These are phyloP conservation scores for Melipona beecheii DNA, from an alignment of 2,888 invertebrate species.

Conservation along the genomic window DNA sequence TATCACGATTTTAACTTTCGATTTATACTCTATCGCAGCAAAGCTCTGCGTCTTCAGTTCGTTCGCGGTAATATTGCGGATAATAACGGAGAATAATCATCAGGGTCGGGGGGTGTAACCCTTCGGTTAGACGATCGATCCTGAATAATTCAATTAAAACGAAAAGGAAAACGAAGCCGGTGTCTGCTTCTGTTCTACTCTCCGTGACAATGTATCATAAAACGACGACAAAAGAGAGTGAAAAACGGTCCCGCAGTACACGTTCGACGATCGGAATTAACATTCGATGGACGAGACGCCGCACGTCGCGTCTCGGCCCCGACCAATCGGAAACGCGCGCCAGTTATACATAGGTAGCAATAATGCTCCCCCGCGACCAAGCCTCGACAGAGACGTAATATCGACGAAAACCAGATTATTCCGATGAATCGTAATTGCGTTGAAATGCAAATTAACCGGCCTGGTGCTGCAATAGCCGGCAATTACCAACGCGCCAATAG, in stretches of 20 bases:
- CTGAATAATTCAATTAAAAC: conserved; percentile 24
- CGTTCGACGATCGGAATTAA: conserved; percentile 24
- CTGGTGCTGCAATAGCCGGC: conserved; percentile 19
- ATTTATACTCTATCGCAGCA: neutral
- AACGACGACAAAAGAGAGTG: conserved; percentile 19
- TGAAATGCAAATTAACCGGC: conserved; percentile 58
- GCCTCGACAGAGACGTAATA: conserved; percentile 23
- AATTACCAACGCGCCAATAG: conserved; percentile 43
- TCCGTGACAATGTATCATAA: conserved; percentile 2
- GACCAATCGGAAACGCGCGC: conserved; percentile 22
- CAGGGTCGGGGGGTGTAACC: no score
- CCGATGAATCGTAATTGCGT: conserved; percentile 56
- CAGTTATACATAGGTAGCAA: conserved; percentile 22
- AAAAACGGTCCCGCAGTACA: neutral
- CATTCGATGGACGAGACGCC: conserved; percentile 26
- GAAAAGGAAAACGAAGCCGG: neutral
- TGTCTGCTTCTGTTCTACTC: neutral
- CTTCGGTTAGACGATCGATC: neutral
- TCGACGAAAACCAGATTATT: conserved; percentile 57
- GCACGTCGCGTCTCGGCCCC: no score
- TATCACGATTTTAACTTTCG: neutral
- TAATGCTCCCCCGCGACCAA: neutral
- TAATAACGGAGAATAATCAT: neutral
- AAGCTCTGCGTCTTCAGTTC: neutral
- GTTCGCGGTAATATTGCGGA: neutral